Evolutionary conservation across 2,113 vertebrate species (phyloP), one percentile per base, ranked within the genome.

Genomic region (Callochromis pleurospilus): DNA sequence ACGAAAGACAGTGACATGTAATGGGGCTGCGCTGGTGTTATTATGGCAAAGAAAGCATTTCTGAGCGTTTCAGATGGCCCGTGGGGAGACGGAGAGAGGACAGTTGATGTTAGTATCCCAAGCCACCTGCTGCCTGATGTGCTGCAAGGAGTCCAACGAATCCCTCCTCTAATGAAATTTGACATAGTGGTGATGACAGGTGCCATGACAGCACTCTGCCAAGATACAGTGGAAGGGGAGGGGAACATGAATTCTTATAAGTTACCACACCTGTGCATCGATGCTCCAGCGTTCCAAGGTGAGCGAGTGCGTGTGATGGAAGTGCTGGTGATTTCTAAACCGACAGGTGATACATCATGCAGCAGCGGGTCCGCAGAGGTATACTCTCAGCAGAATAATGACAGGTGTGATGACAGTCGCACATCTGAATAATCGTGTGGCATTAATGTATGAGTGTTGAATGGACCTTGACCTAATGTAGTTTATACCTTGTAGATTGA

Each of bases 341-440:
- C 87, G 96, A 95, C 96, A 95, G 95, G 95, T 88, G 94, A 96
- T 96, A 93, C 94, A 96, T 96, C 96, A 96, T 95, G 95, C 93
- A 93, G 91, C 91, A 92, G 92, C 19, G 38, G 47, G 80, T 90
- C 94, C 90, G 3, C 83, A 12, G 91, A 94, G 92, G 89, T 84
- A 70, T 84, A 55, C 89, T 91, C 90, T 94, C 94, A 95, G 90
- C 90, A 90, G 90, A 91, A 91, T 92, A 91, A 92, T 94, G 95
- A 93, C 94, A 94, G 93, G 92, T 92, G 88, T 92, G 89, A 92
- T 90, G 89, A 91, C 91, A 93, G 88, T 92, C 62, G 53, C 94
- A 93, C 90, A 90, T 95, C 92, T 93, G 93, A 95, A 94, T 91
- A 95, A 95, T 93, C 88, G 55, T 60, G 83, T 88, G 88, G 91